These are phyloP conservation scores for Synergus gifuensis DNA, from an alignment of 2,888 invertebrate species.

Conservation along the genomic window DNA sequence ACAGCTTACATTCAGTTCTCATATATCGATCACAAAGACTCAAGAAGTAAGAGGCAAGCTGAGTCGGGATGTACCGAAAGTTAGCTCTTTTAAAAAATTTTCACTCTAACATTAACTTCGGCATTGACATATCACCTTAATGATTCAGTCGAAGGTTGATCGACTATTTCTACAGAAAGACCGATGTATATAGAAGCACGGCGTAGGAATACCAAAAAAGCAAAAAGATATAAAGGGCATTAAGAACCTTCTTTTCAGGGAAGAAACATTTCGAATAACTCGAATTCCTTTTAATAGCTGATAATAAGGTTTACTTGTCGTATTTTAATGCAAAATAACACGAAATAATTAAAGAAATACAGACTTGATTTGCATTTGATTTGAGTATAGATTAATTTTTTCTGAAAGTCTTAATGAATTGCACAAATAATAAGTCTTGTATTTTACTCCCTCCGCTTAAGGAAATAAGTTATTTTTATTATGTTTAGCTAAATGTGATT, in stretches of 20 bases:
- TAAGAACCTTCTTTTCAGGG: background rate
- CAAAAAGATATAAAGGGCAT: background rate
- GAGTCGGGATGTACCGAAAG: conserved; percentile 4
- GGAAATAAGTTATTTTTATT: no score
- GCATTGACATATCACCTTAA: conserved; percentile 29
- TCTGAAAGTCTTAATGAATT: no score
- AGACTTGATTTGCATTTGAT: no score
- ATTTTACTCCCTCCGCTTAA: no score
- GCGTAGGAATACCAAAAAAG: conserved; percentile 18
- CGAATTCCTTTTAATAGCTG: background rate
- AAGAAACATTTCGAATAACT: background rate
- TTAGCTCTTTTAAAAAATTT: conserved; percentile 6
- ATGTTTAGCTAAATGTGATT: no score
- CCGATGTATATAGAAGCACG: conserved; percentile 13
- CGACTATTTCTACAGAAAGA: background rate
- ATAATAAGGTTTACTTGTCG: background rate
- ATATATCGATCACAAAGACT: conserved; percentile 1
- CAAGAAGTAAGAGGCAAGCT: background rate
- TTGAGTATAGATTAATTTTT: no score
- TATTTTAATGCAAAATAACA: no score
- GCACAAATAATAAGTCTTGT: no score
- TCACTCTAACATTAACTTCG: conserved; percentile 24
- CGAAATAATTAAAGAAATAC: no score
- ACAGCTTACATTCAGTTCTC: conserved; percentile 12
- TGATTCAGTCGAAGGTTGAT: conserved; percentile 15